Conservation (phyloP, 2,797 vertebrate genomes). For the Gallirallus australis region DNA sequence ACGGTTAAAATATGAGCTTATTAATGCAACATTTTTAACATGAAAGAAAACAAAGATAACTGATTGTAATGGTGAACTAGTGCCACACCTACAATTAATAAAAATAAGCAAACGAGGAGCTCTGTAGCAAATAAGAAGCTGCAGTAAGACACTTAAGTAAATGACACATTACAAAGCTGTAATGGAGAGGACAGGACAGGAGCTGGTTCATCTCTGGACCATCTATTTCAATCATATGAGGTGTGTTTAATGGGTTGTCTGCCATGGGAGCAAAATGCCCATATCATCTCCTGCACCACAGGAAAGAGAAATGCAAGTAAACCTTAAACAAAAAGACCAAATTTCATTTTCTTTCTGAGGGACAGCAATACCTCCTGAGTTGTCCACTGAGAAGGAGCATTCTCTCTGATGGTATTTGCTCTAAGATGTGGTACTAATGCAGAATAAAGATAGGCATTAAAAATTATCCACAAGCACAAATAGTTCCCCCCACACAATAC, state of each 20-base stretch:
- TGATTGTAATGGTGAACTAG: neutral
- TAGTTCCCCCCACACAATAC: neutral
- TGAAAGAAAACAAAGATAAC: constrained; percentile 33
- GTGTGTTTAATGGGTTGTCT: neutral
- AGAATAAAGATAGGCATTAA: neutral
- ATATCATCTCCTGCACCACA: neutral
- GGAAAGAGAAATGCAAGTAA: neutral
- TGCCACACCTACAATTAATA: constrained; percentile 11
- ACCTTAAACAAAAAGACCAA: neutral
- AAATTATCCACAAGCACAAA: neutral
- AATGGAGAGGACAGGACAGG: neutral
- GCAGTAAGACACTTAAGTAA: neutral
- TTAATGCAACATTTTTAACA: constrained; percentile 40
- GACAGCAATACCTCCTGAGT: neutral
- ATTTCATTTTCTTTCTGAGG: neutral
- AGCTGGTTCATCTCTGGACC: neutral
- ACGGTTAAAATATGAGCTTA: constrained; percentile 27
- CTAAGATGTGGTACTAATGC: neutral
- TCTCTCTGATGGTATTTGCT: neutral
- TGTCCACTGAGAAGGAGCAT: neutral
- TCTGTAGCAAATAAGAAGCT: neutral
- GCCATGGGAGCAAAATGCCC: neutral
- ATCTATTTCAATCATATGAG: neutral
- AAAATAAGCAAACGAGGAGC: neutral
- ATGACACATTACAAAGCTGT: neutral